Evolutionary conservation across 2,113 vertebrate species (phyloP).

Genomic region (Syrrhaptes paradoxus): DNA sequence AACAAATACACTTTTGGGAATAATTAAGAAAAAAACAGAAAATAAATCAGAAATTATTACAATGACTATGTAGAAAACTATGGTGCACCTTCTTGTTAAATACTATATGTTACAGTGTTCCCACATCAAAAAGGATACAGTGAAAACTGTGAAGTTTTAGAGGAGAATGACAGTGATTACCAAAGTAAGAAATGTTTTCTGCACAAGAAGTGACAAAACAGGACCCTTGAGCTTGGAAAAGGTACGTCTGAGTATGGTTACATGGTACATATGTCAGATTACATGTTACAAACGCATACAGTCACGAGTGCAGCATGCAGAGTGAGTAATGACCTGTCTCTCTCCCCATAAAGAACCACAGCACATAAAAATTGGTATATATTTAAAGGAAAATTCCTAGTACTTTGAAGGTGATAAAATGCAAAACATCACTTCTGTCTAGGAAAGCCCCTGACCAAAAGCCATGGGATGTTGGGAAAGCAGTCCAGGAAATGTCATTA

Average conservation of each 20-base stretch:
- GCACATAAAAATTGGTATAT: background rate
- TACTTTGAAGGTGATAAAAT: background rate
- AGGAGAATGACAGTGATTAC: background rate
- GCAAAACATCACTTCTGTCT: background rate
- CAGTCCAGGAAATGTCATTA: background rate
- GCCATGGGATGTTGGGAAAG: background rate
- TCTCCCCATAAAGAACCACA: background rate
- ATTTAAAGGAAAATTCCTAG: background rate
- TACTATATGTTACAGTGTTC: background rate
- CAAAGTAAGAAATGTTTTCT: background rate
- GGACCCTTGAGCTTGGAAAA: background rate
- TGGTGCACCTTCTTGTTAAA: background rate
- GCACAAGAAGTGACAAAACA: background rate
- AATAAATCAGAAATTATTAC: background rate
- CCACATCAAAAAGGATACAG: background rate
- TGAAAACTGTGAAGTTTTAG: background rate
- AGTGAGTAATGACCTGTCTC: background rate
- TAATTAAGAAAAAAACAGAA: background rate
- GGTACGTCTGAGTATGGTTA: rapidly evolving
- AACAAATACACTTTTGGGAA: background rate
- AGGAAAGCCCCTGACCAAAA: background rate
- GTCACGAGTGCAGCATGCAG: background rate
- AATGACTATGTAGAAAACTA: background rate
- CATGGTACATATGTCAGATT: background rate
- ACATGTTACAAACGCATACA: background rate